phyloP scores from a whole-genome alignment of 2,888 invertebrate species.

The Drosophila recens region DNA sequence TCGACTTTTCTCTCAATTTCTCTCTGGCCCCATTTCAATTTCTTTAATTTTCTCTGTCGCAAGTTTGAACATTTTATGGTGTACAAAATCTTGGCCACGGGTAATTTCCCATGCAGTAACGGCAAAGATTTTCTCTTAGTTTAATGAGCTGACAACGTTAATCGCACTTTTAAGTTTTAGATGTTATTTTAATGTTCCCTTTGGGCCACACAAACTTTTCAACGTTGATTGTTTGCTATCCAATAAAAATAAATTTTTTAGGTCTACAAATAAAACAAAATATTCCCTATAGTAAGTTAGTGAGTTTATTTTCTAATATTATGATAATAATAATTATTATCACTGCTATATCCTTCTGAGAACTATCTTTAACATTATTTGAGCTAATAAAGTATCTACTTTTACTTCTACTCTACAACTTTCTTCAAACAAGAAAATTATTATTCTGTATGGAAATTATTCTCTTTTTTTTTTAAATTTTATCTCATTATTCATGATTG shows the following conservation, averaged over 20 bases:
- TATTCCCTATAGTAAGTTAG: not conserved
- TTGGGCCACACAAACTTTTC: constrained; percentile 11
- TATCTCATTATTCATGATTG: too few species aligned
- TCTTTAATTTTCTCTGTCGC: constrained; percentile 24
- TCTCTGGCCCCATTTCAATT: not conserved
- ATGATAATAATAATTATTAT: not conserved
- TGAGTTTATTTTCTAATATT: not conserved
- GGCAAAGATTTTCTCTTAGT: constrained; percentile 47
- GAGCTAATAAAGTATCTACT: not conserved
- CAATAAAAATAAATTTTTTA: constrained; percentile 24
- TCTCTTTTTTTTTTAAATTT: too few species aligned
- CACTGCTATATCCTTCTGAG: not conserved
- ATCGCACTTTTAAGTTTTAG: constrained; percentile 32
- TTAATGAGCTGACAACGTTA: constrained; percentile 46
- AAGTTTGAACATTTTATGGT: constrained; percentile 45
- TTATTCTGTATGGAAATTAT: too few species aligned
- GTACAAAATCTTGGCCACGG: constrained; percentile 31
- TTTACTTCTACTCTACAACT: not conserved
- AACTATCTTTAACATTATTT: not conserved
- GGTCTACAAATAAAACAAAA: not conserved
- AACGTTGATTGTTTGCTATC: constrained; percentile 21
- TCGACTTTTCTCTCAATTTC: constrained; percentile 2
- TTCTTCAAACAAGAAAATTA: too few species aligned
- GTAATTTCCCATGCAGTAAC: constrained; percentile 46
- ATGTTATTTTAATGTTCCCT: constrained; percentile 27